A percentile compares a stretch with the other conserved stretches of the same genome.
These are phyloP conservation scores for Geotrupes spiniger DNA, from an alignment of 2,888 invertebrate species.

Conservation along the genomic window DNA sequence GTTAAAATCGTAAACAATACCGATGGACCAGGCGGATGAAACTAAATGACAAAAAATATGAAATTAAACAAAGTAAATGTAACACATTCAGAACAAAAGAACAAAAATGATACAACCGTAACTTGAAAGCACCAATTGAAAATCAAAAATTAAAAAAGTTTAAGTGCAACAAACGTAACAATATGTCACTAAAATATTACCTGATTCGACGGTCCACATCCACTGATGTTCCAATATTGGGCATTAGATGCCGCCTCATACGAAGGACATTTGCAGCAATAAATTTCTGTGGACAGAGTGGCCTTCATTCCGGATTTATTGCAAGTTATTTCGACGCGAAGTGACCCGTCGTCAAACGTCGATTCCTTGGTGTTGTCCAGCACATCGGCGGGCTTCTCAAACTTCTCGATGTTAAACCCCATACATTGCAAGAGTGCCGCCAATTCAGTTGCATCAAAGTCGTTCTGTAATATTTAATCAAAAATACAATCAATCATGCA, in stretches of 20 bases:
- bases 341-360: not conserved
- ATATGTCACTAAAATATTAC: not conserved
- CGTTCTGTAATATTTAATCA: not conserved
- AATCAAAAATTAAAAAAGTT: not conserved
- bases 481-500: no score
- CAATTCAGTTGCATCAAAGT: not conserved
- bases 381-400: no score
- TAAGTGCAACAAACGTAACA: no score
- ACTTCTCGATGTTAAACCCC: not conserved
- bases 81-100: no score
- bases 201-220: slow-evolving; percentile 2
- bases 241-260: not conserved
- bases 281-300: not conserved
- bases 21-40: no score
- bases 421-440: not conserved
- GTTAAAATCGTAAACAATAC: no score
- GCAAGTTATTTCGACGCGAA: not conserved
- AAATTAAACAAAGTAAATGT: no score
- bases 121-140: no score
- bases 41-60: no score
- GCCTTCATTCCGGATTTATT: not conserved
- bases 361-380: not conserved
- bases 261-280: not conserved
- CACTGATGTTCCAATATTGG: not conserved
- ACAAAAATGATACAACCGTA: no score